phyloP scores from a whole-genome alignment of 2,113 vertebrate genomes.

The Sylvietta virens region DNA sequence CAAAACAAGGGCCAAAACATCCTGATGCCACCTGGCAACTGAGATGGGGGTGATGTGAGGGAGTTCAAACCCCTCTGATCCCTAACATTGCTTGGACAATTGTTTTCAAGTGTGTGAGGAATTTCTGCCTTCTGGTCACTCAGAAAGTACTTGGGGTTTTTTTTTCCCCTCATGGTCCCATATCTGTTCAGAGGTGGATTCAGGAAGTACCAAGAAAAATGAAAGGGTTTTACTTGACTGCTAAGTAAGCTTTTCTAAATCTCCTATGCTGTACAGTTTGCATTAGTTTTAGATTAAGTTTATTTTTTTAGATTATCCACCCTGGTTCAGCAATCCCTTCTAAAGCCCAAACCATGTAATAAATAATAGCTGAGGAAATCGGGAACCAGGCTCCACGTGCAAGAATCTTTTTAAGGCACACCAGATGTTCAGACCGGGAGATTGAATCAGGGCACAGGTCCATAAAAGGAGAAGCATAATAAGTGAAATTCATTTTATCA shows the following conservation, averaged over 20 bases:
- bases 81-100: rapidly evolving
- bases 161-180: background rate
- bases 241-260: slow-evolving; percentile 49
- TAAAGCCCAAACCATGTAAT: slow-evolving; percentile 17
- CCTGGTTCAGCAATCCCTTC: slow-evolving; percentile 28
- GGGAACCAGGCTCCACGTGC: background rate
- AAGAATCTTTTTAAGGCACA: slow-evolving; percentile 41
- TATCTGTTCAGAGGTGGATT: slow-evolving; percentile 11
- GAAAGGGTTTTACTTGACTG: slow-evolving; percentile 10
- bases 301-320: slow-evolving; percentile 57
- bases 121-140: background rate
- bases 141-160: background rate
- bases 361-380: slow-evolving; percentile 41
- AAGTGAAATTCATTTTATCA: background rate
- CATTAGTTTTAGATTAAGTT: slow-evolving; percentile 55
- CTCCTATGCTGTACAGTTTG: slow-evolving; percentile 12
- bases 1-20: background rate
- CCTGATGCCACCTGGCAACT: background rate
- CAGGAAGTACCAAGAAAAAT: slow-evolving; percentile 28
- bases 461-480: background rate
- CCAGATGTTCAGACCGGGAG: slow-evolving; percentile 34
- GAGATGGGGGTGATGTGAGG: rapidly evolving
- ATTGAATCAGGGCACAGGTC: background rate
- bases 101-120: background rate
- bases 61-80: background rate